Conservation (phyloP, 2,888 invertebrate species). For the Microctonus brassicae region DNA sequence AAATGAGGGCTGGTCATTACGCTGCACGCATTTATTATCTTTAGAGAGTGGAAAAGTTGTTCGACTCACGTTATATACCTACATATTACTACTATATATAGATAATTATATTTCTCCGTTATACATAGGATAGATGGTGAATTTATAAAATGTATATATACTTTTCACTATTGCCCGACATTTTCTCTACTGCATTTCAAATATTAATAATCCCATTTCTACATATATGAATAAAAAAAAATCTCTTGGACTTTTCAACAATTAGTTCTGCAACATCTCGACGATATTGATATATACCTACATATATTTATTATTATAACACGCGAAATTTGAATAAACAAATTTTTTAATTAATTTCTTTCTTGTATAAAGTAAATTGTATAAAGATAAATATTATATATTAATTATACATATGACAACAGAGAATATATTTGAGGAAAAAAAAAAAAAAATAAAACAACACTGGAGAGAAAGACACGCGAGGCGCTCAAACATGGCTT, state of each 20-base stretch:
- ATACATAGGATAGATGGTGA: no score
- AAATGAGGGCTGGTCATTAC: slow-evolving; percentile 24
- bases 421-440: slow-evolving; percentile 11
- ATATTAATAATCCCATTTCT: not conserved
- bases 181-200: not conserved
- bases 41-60: slow-evolving; percentile 50
- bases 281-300: not conserved
- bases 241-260: not conserved
- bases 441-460: slow-evolving; percentile 1
- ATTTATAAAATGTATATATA: not conserved
- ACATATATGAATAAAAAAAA: no score
- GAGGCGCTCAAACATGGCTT: slow-evolving; percentile 21
- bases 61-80: slow-evolving; percentile 41
- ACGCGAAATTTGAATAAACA: not conserved
- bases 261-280: no score
- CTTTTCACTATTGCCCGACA: slow-evolving; percentile 26
- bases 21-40: slow-evolving; percentile 43
- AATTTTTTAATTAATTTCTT: not conserved
- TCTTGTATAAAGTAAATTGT: no score
- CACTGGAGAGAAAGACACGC: slow-evolving; percentile 16
- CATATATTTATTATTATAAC: not conserved
- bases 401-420: no score
- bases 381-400: no score
- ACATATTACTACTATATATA: slow-evolving; percentile 17
- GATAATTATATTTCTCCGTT: slow-evolving; percentile 11